These are phyloP conservation scores for Anneissia japonica DNA, from an alignment of 35 echinoderm and acorn worm species.

Conservation along the genomic window DNA sequence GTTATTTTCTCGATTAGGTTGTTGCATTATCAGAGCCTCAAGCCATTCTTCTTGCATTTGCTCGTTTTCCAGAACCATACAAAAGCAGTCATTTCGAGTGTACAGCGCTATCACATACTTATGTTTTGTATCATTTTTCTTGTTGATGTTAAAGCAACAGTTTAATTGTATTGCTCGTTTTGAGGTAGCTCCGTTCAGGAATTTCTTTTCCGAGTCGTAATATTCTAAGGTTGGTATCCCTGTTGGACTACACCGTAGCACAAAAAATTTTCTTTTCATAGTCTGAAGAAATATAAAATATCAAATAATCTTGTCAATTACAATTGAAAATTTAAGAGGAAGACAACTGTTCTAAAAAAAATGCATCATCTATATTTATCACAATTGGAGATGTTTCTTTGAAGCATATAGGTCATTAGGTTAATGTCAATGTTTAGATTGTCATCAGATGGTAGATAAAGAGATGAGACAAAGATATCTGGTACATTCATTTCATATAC, in stretches of 20 bases:
- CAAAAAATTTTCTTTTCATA: slow-evolving; percentile 98
- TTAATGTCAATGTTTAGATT: too few species aligned
- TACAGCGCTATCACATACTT: slow-evolving; percentile 72
- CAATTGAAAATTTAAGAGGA: too few species aligned
- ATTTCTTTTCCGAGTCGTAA: slow-evolving; percentile 99
- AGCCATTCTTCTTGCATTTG: slow-evolving; percentile 77
- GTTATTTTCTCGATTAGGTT: slow-evolving; percentile 53
- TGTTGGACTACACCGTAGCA: slow-evolving; percentile 57
- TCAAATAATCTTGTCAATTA: too few species aligned
- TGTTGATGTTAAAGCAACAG: slow-evolving; percentile 95
- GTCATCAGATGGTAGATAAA: too few species aligned
- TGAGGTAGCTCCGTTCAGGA: slow-evolving; percentile 39
- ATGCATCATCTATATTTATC: too few species aligned
- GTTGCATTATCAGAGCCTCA: slow-evolving; percentile 66
- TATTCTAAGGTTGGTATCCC: slow-evolving; percentile 77
- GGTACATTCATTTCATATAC: too few species aligned
- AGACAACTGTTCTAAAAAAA: too few species aligned
- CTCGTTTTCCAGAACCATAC: slow-evolving; percentile 67
- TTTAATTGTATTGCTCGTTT: slow-evolving; percentile 65
- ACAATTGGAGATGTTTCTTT: too few species aligned
- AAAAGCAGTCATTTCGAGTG: slow-evolving; percentile 79
- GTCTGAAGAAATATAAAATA: slow-evolving; percentile 47
- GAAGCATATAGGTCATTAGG: too few species aligned
- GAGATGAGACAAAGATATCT: too few species aligned
- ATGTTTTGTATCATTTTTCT: slow-evolving; percentile 73